phyloP scores from a whole-genome alignment of 2,797 vertebrate species.

The Anguilla pacifica region DNA sequence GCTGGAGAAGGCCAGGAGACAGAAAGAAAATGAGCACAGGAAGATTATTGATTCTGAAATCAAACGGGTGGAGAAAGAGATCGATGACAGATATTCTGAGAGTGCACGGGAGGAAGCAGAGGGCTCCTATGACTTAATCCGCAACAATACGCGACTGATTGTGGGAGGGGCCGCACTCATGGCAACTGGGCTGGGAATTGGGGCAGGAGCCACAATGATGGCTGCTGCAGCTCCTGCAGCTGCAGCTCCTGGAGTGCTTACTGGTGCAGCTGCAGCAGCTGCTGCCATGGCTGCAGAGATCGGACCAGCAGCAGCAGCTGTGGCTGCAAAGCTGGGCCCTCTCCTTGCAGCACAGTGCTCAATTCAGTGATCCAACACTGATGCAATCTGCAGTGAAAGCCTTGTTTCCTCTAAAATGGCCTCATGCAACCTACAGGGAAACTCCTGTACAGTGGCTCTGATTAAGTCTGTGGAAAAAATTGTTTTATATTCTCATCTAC shows the following conservation, averaged over 20 bases:
- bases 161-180: not conserved
- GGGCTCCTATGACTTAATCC: not conserved
- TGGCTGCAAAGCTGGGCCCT: not conserved
- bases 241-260: not conserved
- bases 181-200: not conserved
- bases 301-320: not conserved
- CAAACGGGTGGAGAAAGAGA: slow-evolving; percentile 27
- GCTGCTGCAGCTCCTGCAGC: slow-evolving; percentile 1
- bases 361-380: not conserved
- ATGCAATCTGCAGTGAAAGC: not conserved
- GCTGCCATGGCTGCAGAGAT: not conserved
- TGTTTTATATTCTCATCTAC: not conserved
- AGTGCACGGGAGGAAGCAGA: not conserved
- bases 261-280: not conserved
- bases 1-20: not conserved
- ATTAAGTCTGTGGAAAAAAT: not conserved
- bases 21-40: not conserved
- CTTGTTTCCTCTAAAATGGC: not conserved
- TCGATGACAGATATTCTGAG: not conserved
- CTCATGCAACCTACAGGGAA: not conserved
- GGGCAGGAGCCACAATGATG: not conserved
- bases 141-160: not conserved
- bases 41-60: not conserved
- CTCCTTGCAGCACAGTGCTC: not conserved
- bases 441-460: not conserved